Percentiles rank a stretch among this genome's conserved stretches.
These are phyloP conservation scores for Melanotaenia trifasciata DNA, from an alignment of 2,797 vertebrate genomes.

Conservation along the genomic window DNA sequence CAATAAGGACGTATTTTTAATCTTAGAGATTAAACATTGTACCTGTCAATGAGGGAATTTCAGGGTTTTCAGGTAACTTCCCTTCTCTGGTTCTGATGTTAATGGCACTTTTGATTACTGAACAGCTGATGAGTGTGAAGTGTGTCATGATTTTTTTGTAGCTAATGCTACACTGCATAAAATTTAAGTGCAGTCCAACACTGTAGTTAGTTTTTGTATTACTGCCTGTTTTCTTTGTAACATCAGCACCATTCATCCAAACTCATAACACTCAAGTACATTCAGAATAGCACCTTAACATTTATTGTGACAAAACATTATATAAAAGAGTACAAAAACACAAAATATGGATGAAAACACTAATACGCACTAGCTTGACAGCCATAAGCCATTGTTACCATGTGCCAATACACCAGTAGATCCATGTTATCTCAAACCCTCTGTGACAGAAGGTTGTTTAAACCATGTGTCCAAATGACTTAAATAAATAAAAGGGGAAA, in stretches of 20 bases:
- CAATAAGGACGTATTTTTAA: conserved; percentile 34
- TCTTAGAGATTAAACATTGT: conserved; percentile 4
- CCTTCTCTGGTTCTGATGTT: conserved; percentile 11
- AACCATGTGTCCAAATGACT: conserved; percentile 56
- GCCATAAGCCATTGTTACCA: conserved; percentile 28
- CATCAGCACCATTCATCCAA: conserved; percentile 18
- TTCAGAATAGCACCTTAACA: conserved; percentile 70
- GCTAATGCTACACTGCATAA: conserved; percentile 13
- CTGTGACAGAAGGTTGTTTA: conserved; percentile 32
- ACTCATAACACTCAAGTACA: conserved; percentile 51
- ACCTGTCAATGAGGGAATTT: conserved; percentile 6
- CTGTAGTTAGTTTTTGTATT: conserved; percentile 13
- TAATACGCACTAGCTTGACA: conserved; percentile 14
- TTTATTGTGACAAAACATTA: conserved; percentile 34
- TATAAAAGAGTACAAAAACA: conserved; percentile 69
- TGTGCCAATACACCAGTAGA: conserved; percentile 40
- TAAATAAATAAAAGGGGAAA: conserved; percentile 66
- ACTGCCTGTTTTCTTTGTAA: conserved; percentile 15
- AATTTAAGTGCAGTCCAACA: conserved; percentile 38
- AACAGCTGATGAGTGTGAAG: conserved; percentile 5
- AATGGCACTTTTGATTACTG: conserved; percentile 5
- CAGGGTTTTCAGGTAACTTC: conserved; percentile 8
- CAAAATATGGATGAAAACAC: conserved; percentile 39
- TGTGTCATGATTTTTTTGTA: conserved; percentile 1
- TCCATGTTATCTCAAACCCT: conserved; percentile 27